Conservation (phyloP, 2,797 vertebrate genomes). For the Crocodylus rhombifer region DNA sequence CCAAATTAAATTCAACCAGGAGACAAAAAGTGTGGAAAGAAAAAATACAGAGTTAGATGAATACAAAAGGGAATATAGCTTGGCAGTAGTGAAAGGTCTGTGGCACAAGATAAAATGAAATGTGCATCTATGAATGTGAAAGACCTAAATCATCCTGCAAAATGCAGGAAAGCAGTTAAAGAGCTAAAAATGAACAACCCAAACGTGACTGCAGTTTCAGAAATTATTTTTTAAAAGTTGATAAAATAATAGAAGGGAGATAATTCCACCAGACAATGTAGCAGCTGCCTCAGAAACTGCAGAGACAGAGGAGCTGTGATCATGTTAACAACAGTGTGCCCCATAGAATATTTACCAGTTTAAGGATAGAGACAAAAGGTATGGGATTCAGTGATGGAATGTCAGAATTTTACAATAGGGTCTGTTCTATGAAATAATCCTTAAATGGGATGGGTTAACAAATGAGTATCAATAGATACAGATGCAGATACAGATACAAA, state of each 20-base stretch:
- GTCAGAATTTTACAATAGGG: background rate
- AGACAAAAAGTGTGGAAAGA: background rate
- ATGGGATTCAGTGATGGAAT: background rate
- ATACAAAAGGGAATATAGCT: background rate
- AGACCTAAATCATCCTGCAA: background rate
- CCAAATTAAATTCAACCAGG: background rate
- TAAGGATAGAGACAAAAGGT: background rate
- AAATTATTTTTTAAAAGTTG: background rate
- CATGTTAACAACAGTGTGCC: background rate
- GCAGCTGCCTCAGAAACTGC: background rate
- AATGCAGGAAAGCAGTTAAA: background rate
- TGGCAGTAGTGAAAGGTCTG: background rate
- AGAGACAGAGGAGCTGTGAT: background rate
- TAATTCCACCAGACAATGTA: background rate
- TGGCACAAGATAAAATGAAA: background rate
- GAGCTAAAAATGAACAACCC: background rate
- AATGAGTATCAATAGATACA: background rate
- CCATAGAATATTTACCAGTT: background rate
- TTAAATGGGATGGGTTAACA: slow-evolving; percentile 3
- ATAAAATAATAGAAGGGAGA: background rate
- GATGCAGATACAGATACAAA: background rate
- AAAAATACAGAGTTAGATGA: background rate
- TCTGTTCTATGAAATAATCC: background rate
- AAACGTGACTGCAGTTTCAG: background rate
- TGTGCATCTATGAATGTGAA: background rate